Evolutionary conservation across 2,797 vertebrate species (phyloP).

Genomic region (Rachycentron canadum): DNA sequence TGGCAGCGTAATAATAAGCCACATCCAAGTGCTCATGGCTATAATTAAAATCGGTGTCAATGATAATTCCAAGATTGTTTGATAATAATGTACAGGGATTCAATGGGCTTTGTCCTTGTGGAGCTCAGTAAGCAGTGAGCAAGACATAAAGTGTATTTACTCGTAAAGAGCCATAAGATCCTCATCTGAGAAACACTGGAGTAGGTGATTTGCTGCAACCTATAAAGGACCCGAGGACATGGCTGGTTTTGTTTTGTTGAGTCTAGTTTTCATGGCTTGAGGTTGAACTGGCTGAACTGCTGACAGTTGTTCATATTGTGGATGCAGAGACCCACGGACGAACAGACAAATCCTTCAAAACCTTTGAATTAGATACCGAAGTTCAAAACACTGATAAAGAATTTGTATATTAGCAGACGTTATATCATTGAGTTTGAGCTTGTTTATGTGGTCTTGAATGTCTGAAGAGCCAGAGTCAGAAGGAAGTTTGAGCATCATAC

Average conservation of each 20-base stretch:
- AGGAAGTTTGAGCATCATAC: not conserved
- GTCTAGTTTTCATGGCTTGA: constrained; percentile 17
- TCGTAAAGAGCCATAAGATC: constrained; percentile 11
- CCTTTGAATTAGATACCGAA: not conserved
- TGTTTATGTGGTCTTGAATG: constrained; percentile 12
- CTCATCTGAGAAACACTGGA: not conserved
- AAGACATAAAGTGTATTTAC: constrained; percentile 9
- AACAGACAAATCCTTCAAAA: not conserved
- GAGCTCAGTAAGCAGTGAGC: constrained; percentile 6
- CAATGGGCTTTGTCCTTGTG: constrained; percentile 5
- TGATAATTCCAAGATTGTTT: constrained; percentile 29
- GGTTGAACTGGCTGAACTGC: constrained; percentile 34
- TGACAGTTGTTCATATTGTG: constrained; percentile 18
- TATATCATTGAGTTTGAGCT: not conserved
- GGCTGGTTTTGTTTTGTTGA: constrained; percentile 20
- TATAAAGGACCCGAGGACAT: constrained; percentile 6
- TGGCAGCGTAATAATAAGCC: constrained; percentile 10
- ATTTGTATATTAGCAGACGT: not conserved
- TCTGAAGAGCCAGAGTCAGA: constrained; percentile 20
- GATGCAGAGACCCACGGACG: not conserved
- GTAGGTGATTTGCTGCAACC: constrained; percentile 32
- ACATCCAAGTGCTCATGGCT: constrained; percentile 9
- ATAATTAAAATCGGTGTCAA: constrained; percentile 38
- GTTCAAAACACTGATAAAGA: not conserved
- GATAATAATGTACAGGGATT: constrained; percentile 10